Conservation (phyloP, 2,888 invertebrate genomes). For the Embidobia sp. region DNA sequence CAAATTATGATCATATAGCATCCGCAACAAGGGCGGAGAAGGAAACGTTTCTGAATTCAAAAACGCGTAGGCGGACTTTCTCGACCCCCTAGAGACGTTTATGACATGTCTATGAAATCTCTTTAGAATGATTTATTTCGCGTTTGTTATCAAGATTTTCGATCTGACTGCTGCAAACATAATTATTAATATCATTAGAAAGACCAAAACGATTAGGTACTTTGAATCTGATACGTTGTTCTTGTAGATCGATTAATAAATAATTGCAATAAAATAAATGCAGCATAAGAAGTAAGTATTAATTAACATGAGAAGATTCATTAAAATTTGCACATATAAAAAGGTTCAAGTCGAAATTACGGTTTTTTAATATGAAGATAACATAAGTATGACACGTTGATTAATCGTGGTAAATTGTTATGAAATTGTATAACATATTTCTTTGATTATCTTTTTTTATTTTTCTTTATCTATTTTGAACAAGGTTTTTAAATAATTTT, state of each 20-base stretch:
- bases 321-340: conserved; percentile 1
- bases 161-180: conserved; percentile 23
- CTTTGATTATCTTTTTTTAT: too few species aligned
- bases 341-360: too few species aligned
- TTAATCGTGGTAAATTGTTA: too few species aligned
- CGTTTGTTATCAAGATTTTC: conserved; percentile 32
- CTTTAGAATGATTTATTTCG: conserved; percentile 48
- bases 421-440: too few species aligned
- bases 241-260: conserved; percentile 16
- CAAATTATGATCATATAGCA: conserved; percentile 11
- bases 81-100: conserved; percentile 48
- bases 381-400: too few species aligned
- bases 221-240: conserved; percentile 8
- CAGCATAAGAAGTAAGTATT: not conserved
- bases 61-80: conserved; percentile 52
- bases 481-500: too few species aligned
- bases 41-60: conserved; percentile 21
- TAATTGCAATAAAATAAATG: conserved; percentile 17
- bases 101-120: conserved; percentile 49
- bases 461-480: too few species aligned
- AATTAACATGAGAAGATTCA: conserved; percentile 17
- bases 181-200: conserved; percentile 47
- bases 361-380: too few species aligned
- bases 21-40: conserved; percentile 13
- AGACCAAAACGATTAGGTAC: conserved; percentile 40